A percentile compares a stretch with the other conserved stretches of the same genome.
Conservation (phyloP, 2,888 invertebrate species). For the Drosophila antonietae region DNA sequence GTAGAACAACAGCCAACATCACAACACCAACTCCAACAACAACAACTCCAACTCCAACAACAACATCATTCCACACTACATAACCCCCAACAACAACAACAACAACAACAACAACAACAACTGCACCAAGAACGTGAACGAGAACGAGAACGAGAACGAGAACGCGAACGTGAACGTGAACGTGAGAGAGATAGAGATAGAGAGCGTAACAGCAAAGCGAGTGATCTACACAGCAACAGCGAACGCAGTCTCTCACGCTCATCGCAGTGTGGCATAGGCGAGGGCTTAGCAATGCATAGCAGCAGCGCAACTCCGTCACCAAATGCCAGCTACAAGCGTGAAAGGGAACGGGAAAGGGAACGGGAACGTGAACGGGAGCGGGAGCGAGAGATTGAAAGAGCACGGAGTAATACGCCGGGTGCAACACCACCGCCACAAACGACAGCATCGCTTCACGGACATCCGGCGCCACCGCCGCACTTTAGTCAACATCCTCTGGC, state of each 20-base stretch:
- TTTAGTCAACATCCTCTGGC: constrained; percentile 79
- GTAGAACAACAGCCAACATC: constrained; percentile 79
- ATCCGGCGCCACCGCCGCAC: constrained; percentile 61
- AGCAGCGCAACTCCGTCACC: constrained; percentile 65
- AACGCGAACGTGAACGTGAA: constrained; percentile 53
- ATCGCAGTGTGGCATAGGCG: constrained; percentile 55
- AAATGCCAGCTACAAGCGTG: constrained; percentile 57
- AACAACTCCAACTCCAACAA: constrained; percentile 63
- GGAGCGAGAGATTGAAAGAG: constrained; percentile 48
- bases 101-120: constrained; percentile 44
- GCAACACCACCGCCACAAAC: constrained; percentile 58
- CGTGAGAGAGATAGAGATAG: constrained; percentile 37
- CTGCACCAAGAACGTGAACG: constrained; percentile 60
- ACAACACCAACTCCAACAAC: constrained; percentile 75
- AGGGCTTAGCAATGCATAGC: constrained; percentile 36
- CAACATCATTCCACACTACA: constrained; percentile 71
- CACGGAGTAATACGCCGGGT: constrained; percentile 48
- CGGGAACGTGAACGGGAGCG: constrained; percentile 55
- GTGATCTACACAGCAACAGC: constrained; percentile 66
- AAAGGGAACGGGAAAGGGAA: constrained; percentile 52
- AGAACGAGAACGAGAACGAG: background rate
- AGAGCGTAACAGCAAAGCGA: constrained; percentile 54
- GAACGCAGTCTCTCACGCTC: constrained; percentile 66
- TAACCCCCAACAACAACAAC: constrained; percentile 56
- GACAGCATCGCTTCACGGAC: constrained; percentile 63